phyloP scores from a whole-genome alignment of 2,888 invertebrate species.

The Andrena hattorfiana region DNA sequence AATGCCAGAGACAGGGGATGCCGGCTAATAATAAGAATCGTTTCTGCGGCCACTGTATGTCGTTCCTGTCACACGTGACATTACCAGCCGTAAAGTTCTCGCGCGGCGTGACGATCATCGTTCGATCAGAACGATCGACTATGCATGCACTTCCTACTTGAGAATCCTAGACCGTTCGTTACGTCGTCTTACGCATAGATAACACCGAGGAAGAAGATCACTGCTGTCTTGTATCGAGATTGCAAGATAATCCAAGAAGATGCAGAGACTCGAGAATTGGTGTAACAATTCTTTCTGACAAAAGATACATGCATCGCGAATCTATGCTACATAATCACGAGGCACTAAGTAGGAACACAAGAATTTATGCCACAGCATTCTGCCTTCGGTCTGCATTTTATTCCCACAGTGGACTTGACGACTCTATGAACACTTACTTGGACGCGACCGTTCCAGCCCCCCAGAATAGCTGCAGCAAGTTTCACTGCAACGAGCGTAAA shows the following conservation, averaged over 20 bases:
- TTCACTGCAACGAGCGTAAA: background rate
- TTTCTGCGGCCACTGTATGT: conserved; percentile 50
- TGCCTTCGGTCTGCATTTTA: background rate
- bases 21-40: conserved; percentile 65
- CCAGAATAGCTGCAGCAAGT: background rate
- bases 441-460: background rate
- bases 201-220: too few species aligned
- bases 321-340: too few species aligned
- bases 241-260: too few species aligned
- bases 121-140: conserved; percentile 24
- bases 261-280: too few species aligned
- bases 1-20: conserved; percentile 61
- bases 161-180: too few species aligned
- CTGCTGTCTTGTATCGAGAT: too few species aligned
- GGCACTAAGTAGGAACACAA: too few species aligned
- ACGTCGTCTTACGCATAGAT: too few species aligned
- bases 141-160: too few species aligned
- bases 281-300: too few species aligned
- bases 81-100: conserved; percentile 44
- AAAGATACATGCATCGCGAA: too few species aligned
- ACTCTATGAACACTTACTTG: background rate
- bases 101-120: conserved; percentile 28
- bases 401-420: background rate
- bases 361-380: too few species aligned
- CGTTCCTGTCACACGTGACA: conserved; percentile 43